Conservation (phyloP, 2,888 invertebrate species). For the Meganola albula region DNA sequence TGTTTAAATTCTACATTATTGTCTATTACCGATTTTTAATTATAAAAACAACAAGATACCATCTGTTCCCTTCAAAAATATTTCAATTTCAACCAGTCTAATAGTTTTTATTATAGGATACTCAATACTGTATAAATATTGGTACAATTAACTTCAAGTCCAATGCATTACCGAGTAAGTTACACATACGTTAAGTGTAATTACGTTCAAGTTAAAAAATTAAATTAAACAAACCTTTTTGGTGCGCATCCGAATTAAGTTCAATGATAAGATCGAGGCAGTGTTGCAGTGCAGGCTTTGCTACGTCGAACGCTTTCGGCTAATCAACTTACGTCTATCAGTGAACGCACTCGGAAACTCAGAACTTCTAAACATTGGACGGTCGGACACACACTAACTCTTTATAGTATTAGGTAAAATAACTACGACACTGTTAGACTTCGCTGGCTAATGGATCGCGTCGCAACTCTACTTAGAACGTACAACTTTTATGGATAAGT, state of each 20-base stretch:
- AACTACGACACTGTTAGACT: constrained; percentile 65
- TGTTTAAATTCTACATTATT: constrained; percentile 18
- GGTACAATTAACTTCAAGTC: constrained; percentile 12
- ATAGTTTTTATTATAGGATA: constrained; percentile 17
- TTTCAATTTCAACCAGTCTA: constrained; percentile 16
- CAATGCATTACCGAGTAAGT: constrained; percentile 19
- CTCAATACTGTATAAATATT: constrained; percentile 12
- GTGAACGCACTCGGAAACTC: constrained; percentile 54
- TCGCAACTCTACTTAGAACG: constrained; percentile 64
- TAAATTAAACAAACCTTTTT: constrained; percentile 36
- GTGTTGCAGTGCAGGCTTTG: constrained; percentile 40
- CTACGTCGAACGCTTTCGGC: constrained; percentile 45
- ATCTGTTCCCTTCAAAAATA: constrained; percentile 14
- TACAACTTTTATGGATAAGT: constrained; percentile 68
- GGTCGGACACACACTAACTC: constrained; percentile 52
- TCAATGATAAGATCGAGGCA: constrained; percentile 47
- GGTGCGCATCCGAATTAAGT: constrained; percentile 45
- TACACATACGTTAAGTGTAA: constrained; percentile 28
- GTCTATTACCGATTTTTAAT: constrained; percentile 13
- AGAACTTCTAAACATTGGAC: constrained; percentile 53
- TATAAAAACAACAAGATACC: constrained; percentile 11
- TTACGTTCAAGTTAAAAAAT: constrained; percentile 35
- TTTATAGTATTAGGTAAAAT: constrained; percentile 70
- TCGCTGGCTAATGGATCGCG: constrained; percentile 66
- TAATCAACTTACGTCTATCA: constrained; percentile 57